Evolutionary conservation across 2,888 invertebrate genomes (phyloP), one percentile per base, ranked within the genome.

Genomic region (Lysandra bellargus): DNA sequence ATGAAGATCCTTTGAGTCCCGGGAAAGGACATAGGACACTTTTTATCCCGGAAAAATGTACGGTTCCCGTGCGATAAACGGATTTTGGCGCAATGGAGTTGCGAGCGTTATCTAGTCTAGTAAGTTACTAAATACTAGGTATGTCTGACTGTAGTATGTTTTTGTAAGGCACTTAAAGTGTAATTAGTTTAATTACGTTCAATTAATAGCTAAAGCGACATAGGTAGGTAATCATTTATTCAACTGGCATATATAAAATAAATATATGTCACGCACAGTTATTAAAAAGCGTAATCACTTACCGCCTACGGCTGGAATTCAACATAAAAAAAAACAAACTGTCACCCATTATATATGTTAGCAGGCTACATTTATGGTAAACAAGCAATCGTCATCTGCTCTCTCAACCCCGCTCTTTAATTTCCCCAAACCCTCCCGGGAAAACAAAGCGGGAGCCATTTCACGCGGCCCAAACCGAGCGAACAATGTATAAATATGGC

Each of bases 381-480:
- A 90, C 91, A 91, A 91, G 92, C 92, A 92, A 91, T 92, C 90
- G 89, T 88, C 90, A 90, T 92, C 85, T 88, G 90, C 88, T 86
- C 87, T 85, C 86, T 87, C 89, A 89, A 89, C 90, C 90, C 89
- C 88, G 87, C 87, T 87, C 88, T 92, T 92, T 93, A 92, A 93
- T 93, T 91, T 92, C 88, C 92, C 89, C 90, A 92, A 92, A 91
- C 92, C 93, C 90, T 89, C 87, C 84, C 81, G 85, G 86, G 87
- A 87, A 91, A 90, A 93, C 91, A 92, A 92, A 91, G 89, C 88
- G 86, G 83, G 86, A 89, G 88, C 91, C 91, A 91, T 92, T 93
- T 93, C 93, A 92, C 92, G 91, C 93, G 91, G 89, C 88, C 91
- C 88, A 91, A 93, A 92, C 93, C 93, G 89, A 92, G 87, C 89